Base-by-base conservation (phyloP, 2,113 vertebrate species). In the Emydocephalus ijimae region DNA sequence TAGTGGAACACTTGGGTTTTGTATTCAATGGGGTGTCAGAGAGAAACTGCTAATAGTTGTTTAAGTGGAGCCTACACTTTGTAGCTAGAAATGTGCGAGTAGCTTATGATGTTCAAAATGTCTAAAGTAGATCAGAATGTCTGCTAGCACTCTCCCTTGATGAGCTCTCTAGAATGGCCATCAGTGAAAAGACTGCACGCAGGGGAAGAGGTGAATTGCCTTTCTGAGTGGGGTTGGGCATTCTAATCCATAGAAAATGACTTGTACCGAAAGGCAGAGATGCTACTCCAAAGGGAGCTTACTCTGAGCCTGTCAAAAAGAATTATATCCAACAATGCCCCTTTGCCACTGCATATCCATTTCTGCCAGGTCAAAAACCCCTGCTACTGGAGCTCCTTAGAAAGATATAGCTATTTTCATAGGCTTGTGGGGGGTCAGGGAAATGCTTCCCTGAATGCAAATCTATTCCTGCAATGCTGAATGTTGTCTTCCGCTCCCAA, bases 21-120 rank as follows among this genome's bases (percentile, higher is more conserved):
- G 56, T 92, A 14, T 0, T 5, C 43, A 69, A 0, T 89, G 7
- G 56, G 48, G 18, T 11, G 54, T 92, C 93, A 93, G 61, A 93
- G 93, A 39, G 93, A 54, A 2, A 7, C 21, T 92, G 91, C 61
- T 94, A 50, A 34, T 94, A n/a, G 39, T 93, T 89, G n/a, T 69
- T 92, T 18, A 61, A 81, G 43, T 29, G 15, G 39, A 55, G 50
- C 85, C 12, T 91, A 18, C 91, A 23, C 90, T 23, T 12, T 11
- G 81, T 89, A 87, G 89, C 20, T 23, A 34, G 29, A n/a, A 14
- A 55, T 9, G 26, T 3, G 7, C 7, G 94, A 0, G 24, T 12
- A 0, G 81, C 85, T 39, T 43, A 18, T 5, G 81, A 94, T 92
- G 74, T 20, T 26, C 45, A 54, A 48, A 34, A 9, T 59, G 87